Evolutionary conservation across 2,797 vertebrate genomes (phyloP).

Genomic region (Mormyrops attenuatus): DNA sequence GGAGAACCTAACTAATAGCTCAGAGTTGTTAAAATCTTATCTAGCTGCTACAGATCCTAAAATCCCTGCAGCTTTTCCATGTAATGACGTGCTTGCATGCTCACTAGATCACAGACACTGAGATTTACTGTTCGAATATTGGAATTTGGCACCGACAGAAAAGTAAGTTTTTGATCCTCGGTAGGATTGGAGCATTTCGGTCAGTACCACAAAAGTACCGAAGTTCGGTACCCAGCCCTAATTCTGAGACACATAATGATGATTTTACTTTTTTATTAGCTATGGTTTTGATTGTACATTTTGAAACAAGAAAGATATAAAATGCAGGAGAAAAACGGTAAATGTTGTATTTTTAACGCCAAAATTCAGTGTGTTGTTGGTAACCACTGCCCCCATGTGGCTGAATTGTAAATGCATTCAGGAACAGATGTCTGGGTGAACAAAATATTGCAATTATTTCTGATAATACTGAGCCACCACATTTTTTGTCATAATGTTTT

Average conservation of each 20-base stretch:
- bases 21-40: no score
- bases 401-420: background rate
- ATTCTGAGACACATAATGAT: background rate
- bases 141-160: background rate
- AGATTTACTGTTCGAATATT: background rate
- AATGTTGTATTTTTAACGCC: background rate
- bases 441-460: background rate
- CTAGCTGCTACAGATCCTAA: no score
- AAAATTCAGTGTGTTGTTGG: conserved; percentile 16
- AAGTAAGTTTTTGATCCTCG: background rate
- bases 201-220: background rate
- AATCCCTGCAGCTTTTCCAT: no score
- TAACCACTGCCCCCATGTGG: conserved; percentile 51
- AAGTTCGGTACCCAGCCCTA: background rate
- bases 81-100: background rate
- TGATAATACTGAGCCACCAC: background rate
- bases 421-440: background rate
- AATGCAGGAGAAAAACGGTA: background rate
- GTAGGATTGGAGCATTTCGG: background rate
- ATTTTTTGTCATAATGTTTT: background rate
- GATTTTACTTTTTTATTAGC: background rate
- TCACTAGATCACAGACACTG: background rate
- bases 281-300: background rate
- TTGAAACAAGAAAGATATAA: background rate
- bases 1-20: no score